Evolutionary conservation across 2,888 invertebrate species (phyloP).

Genomic region (Physocephala rufipes): DNA sequence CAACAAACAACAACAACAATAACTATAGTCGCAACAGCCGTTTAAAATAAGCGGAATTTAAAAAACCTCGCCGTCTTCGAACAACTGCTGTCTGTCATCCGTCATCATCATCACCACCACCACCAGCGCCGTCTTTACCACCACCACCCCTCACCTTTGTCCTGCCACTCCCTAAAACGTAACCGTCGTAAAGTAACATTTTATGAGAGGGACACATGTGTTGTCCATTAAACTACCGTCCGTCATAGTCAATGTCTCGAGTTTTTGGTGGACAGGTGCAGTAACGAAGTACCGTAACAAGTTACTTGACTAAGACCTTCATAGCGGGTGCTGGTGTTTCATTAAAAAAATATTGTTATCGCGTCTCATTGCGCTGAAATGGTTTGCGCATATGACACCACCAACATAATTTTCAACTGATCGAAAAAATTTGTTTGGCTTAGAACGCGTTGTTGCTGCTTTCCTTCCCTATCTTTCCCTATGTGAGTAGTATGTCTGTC

Average conservation of each 20-base stretch:
- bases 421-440: no score
- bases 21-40: not conserved
- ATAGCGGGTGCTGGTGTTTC: no score
- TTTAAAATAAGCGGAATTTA: not conserved
- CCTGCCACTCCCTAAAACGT: slow-evolving; percentile 6
- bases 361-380: no score
- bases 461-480: no score
- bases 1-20: slow-evolving; percentile 5
- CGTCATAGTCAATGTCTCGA: no score
- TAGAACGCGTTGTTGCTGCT: no score
- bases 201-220: slow-evolving; percentile 23
- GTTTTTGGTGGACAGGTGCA: slow-evolving; percentile 62
- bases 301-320: not conserved
- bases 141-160: slow-evolving; percentile 3
- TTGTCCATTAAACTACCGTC: slow-evolving; percentile 43
- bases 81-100: slow-evolving; percentile 33
- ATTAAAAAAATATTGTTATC: no score
- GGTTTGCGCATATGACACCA: no score
- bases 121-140: slow-evolving; percentile 11
- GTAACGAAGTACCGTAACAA: slow-evolving; percentile 38
- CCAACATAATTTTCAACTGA: no score
- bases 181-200: no score
- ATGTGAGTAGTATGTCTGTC: no score
- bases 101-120: slow-evolving; percentile 4
- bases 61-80: slow-evolving; percentile 23